phyloP scores from a whole-genome alignment of 2,888 invertebrate species.

The Ashinkailepas kermadecensis region DNA sequence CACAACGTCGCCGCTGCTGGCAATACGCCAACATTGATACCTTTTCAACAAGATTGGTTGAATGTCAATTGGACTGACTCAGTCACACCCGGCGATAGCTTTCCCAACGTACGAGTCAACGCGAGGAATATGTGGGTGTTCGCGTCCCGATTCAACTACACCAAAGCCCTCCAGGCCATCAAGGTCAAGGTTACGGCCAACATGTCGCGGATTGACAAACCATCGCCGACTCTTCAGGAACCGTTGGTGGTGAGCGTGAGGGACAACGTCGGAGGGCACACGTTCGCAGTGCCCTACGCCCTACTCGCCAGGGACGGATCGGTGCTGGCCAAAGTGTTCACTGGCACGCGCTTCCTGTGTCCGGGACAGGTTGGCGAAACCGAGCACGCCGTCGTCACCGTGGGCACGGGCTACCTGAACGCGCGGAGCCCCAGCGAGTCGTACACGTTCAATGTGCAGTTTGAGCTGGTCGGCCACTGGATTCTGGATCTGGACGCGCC shows the following conservation, averaged over 20 bases:
- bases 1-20: no score
- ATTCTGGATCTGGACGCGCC: neutral
- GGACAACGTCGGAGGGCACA: conserved; percentile 23
- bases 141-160: neutral
- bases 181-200: neutral
- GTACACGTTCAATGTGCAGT: conserved; percentile 5
- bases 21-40: no score
- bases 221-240: neutral
- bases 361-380: conserved; percentile 25
- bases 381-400: conserved; percentile 23
- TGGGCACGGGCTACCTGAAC: neutral
- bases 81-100: neutral
- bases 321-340: conserved; percentile 64
- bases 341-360: conserved; percentile 27
- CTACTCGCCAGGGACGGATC: conserved; percentile 91
- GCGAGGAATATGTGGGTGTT: neutral
- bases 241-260: neutral
- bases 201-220: no score
- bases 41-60: neutral
- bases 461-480: neutral
- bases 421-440: neutral
- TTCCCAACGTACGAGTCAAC: neutral
- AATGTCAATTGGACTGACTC: neutral
- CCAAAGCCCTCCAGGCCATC: neutral
- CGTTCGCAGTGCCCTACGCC: conserved; percentile 63